phyloP scores from a whole-genome alignment of 2,113 vertebrate species.

The Ictalurus punctatus region DNA sequence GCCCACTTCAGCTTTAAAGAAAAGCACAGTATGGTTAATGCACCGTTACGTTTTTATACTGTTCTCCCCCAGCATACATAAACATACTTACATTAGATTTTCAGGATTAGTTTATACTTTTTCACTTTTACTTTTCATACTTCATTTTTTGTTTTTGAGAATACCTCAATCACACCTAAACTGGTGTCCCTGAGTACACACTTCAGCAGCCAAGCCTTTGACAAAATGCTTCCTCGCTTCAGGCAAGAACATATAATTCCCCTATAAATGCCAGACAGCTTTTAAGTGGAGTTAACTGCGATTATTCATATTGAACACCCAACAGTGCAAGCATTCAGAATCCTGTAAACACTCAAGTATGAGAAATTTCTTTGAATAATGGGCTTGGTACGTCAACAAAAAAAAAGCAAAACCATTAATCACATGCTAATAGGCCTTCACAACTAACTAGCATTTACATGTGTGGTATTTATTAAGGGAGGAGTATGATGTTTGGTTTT shows the following conservation, averaged over 20 bases:
- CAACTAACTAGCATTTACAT: background rate
- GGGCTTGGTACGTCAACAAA: background rate
- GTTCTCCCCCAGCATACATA: background rate
- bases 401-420: background rate
- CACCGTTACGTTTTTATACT: background rate
- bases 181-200: background rate
- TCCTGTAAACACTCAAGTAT: background rate
- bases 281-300: constrained; percentile 19
- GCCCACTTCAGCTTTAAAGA: background rate
- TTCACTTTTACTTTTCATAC: background rate
- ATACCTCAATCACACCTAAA: background rate
- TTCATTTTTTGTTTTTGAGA: background rate
- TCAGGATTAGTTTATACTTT: background rate
- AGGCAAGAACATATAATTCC: constrained; percentile 27
- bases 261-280: background rate
- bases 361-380: constrained; percentile 21
- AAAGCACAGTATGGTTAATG: background rate
- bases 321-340: constrained; percentile 1
- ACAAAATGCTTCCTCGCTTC: constrained; percentile 5
- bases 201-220: background rate
- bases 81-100: background rate
- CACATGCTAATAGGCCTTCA: constrained; percentile 1
- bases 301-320: constrained; percentile 21
- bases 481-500: background rate
- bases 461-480: background rate